A percentile compares a stretch with the other conserved stretches of the same genome.
Conservation (phyloP, 2,797 vertebrate genomes). For the Huso huso region DNA sequence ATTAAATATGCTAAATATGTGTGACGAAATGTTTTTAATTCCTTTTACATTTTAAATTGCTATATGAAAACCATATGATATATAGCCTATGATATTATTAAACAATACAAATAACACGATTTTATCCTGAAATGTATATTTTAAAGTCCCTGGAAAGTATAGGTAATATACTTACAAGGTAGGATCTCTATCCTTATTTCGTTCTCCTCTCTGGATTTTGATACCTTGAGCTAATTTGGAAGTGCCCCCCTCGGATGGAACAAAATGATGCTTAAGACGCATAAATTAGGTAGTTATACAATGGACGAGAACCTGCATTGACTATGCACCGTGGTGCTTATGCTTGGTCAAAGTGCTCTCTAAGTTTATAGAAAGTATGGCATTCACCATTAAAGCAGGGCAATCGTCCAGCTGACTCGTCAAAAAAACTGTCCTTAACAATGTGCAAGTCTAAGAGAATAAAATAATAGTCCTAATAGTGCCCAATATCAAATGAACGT, state of each 20-base stretch:
- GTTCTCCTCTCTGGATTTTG: slow-evolving; percentile 43
- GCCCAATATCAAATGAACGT: slow-evolving; percentile 17
- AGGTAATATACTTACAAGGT: slow-evolving; percentile 40
- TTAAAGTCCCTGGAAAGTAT: not conserved
- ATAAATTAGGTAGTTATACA: slow-evolving; percentile 68
- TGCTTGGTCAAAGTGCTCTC: slow-evolving; percentile 66
- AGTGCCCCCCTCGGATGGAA: slow-evolving; percentile 54
- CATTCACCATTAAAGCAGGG: slow-evolving; percentile 64
- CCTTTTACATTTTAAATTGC: too few species aligned
- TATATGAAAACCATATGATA: too few species aligned
- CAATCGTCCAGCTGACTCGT: slow-evolving; percentile 35
- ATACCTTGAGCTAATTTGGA: slow-evolving; percentile 64
- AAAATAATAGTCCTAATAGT: slow-evolving; percentile 10
- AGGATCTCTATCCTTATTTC: slow-evolving; percentile 29
- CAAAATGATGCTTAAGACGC: slow-evolving; percentile 72
- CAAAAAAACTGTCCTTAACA: slow-evolving; percentile 34
- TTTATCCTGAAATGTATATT: not conserved
- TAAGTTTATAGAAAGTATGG: slow-evolving; percentile 69
- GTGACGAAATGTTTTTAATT: too few species aligned
- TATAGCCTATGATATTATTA: too few species aligned
- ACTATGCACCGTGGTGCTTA: slow-evolving; percentile 61
- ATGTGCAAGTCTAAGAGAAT: slow-evolving; percentile 14
- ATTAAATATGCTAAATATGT: too few species aligned
- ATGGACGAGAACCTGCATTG: slow-evolving; percentile 57
- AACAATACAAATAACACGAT: too few species aligned